Evolutionary conservation across 92 coral and sea anemone species (phyloP), one percentile per base, ranked within the genome.

Genomic region (Heteractis magnifica): DNA sequence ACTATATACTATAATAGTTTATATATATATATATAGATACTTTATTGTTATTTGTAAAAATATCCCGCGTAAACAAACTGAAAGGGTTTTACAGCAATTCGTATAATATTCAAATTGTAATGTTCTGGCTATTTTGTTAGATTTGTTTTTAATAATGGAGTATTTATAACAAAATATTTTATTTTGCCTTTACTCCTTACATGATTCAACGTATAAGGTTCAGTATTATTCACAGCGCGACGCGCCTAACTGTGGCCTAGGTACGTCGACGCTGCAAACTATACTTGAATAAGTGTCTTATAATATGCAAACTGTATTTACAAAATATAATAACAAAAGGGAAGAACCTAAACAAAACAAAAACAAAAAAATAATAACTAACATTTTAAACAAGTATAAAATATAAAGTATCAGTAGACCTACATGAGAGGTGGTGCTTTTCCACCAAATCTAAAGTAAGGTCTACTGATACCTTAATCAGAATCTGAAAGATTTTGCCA

Each of bases 401-500:
- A 62, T 65, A 65, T 65, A 65, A 65, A 65, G 34, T 65, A 65
- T n/a, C 72, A 65, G 70, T 62, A 62, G 70, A 16, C 70, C 70
- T 62, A 4, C 70, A 18, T 62, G 70, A 13, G 70, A 13, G 70
- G 20, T 62, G 70, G 70, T 62, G 16, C 70, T 62, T 62, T 62
- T 62, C 70, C 20, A 62, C 65, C 65, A 59, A 59, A 59, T 59
- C 18, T 15, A 65, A 65, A 62, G 70, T 62, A 62, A 62, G 70
- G 70, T 65, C 72, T 65, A 65, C 72, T 65, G 72, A 65, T 65
- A 65, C 41, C 41, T 65, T 65, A 65, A 62, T 62, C 70, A 62
- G 70, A 62, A 62, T 62, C 70, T 62, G 70, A 62, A 62, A 62
- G 70, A 62, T 65, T 65, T 65, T 65, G 72, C 72, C 72, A n/a